Base-by-base conservation (phyloP, 2,113 vertebrate genomes). In the Struthidea cinerea region DNA sequence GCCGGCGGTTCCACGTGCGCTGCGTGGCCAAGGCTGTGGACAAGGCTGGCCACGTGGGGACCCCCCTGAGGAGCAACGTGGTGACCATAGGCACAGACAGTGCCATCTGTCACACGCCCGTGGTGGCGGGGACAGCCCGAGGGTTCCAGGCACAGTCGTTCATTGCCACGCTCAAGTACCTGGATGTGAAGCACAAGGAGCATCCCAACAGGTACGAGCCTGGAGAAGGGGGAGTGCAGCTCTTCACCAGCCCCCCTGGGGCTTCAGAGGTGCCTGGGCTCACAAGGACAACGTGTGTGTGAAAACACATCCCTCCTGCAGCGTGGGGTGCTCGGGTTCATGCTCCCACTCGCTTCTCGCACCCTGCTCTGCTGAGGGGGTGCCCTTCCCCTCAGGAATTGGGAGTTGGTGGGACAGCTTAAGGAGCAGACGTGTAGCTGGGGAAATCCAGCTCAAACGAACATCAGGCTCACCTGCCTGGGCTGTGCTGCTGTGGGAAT, bases 91-190 rank as follows among this genome's bases (percentile, higher is more conserved):
- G 99, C 95, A 99, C 99, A 0, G 99, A 99, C 81, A 98, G 98
- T 35, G 98, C 99, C 89, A 99, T 99, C 91, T 99, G 99, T 83
- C 99, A 99, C 97, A 99, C 99, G 0, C 99, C 99, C 0, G 99
- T 99, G 19, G 99, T 99, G 19, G 99, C 99, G 0, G 99, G 99
- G 69, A 99, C 99, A 0, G 99, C 99, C 44, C 97, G 99, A 55
- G 99, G 99, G 2, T 99, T 99, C 98, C 99, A 99, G 97, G 99
- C 99, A 1, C 99, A 99, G 97, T 99, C 99, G 3, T 99, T 99
- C 97, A 98, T 99, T 9, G 99, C 99, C 59, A 99, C 98, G 0
- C 97, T 99, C 73, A 99, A 99, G 89, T 99, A 99, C 82, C 94
- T 99, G 97, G 99, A 99, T 5, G 99, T 99, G 73, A 99, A 99